These are phyloP conservation scores for Onthophagus taurus DNA, from an alignment of 1,140 invertebrate genomes.

Conservation along the genomic window DNA sequence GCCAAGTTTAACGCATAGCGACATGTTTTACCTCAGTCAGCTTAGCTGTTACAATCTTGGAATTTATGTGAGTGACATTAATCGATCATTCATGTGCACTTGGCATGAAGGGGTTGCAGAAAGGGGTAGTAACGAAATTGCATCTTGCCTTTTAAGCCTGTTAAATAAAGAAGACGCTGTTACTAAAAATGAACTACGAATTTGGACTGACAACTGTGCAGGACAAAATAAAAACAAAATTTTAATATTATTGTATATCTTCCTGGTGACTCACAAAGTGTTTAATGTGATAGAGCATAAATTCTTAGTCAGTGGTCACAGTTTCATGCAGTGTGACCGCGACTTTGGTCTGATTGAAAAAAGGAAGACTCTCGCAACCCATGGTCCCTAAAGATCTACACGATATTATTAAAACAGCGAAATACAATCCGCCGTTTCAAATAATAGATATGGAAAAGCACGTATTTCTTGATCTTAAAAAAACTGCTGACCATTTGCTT, in stretches of 20 bases:
- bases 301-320: conserved; percentile 13
- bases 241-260: no score
- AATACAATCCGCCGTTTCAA: neutral
- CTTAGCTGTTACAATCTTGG: no score
- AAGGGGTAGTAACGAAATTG: no score
- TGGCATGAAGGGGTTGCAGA: no score
- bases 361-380: neutral
- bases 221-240: conserved; percentile 10
- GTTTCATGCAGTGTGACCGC: conserved; percentile 12
- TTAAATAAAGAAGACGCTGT: no score
- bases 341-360: conserved; percentile 18
- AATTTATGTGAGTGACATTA: no score
- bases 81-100: no score
- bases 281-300: conserved; percentile 13
- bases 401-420: conserved; percentile 2
- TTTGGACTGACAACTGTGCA: conserved; percentile 5
- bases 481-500: neutral
- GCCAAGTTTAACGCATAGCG: no score
- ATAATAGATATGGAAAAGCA: conserved; percentile 7
- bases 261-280: neutral
- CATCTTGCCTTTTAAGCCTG: no score
- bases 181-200: no score
- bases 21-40: no score
- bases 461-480: conserved; percentile 1
- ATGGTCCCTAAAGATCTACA: conserved; percentile 3